Evolutionary conservation across 2,113 vertebrate species (phyloP), one percentile per base, ranked within the genome.

Genomic region (Theropithecus gelada): DNA sequence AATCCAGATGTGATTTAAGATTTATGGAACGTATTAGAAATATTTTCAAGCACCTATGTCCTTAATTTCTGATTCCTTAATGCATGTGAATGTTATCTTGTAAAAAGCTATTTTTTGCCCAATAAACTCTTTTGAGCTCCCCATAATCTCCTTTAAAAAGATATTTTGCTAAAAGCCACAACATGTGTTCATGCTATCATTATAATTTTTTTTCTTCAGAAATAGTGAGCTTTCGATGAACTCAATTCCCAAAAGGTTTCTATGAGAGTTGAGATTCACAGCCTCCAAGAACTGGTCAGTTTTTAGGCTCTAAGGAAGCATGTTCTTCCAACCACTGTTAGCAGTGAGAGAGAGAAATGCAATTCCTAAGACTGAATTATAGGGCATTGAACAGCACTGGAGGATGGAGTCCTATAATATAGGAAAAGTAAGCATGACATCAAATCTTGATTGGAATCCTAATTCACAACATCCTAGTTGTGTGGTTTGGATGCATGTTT

Each of bases 1-100:
- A 97, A 95, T 85, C 45, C 66, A 94, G 94, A 90, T 91, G 86
- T 52, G 94, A 96, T 76, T 92, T 72, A 82, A 97, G 70, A 70
- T 78, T 73, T 55, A 22, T 76, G 64, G 73, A 75, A 70, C 27
- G 79, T 52, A 82, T n/a, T 76, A 40, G 95, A 94, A 96, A n/a
- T n/a, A 93, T 86, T 95, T 52, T 27, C 20, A 84, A 88, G 35
- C 30, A 59, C 48, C 86, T 72, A 68, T 16, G 30, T 90, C 88
- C 50, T 97, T 88, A 94, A 93, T 85, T 92, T 59, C 52, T 88
- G 61, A 88, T 85, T 68, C 81, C 79, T 92, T 70, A 82, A 86
- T 84, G 82, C 85, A 87, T 92, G 61, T 52, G 35, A 96, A 95
- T 66, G 38, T 52, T 94, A 87, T 64, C 35, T 82, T 78, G 66